phyloP scores from a whole-genome alignment of 2,113 vertebrate genomes.

The Urocolius indicus region DNA sequence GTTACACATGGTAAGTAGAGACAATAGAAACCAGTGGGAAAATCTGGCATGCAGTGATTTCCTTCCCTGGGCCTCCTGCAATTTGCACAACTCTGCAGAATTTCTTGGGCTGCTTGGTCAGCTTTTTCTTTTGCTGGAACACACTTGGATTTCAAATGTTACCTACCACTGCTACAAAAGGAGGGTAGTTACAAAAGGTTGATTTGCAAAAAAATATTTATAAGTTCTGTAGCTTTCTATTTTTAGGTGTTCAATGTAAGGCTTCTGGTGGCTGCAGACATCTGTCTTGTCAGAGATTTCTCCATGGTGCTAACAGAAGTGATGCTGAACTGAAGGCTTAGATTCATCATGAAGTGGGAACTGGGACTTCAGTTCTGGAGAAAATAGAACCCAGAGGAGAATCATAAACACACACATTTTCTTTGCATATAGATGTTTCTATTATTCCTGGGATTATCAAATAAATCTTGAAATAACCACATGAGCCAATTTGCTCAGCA shows the following conservation, averaged over 20 bases:
- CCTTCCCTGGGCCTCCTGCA: conserved; percentile 46
- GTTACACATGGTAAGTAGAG: not conserved
- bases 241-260: conserved; percentile 54
- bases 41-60: conserved; percentile 24
- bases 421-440: conserved; percentile 21
- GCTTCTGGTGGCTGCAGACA: conserved; percentile 60
- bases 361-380: conserved; percentile 21
- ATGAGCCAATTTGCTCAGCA: not conserved
- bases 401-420: conserved; percentile 21
- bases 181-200: conserved; percentile 49
- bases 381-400: conserved; percentile 52
- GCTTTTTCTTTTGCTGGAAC: conserved; percentile 52
- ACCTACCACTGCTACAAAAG: conserved; percentile 28
- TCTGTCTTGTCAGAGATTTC: conserved; percentile 64
- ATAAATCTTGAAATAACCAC: conserved; percentile 3
- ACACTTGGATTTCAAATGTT: conserved; percentile 42
- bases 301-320: conserved; percentile 47
- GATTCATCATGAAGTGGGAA: conserved; percentile 44
- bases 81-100: conserved; percentile 59
- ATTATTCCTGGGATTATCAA: not conserved
- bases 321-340: conserved; percentile 28
- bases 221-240: conserved; percentile 49
- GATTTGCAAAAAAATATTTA: conserved; percentile 55
- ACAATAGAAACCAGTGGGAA: conserved; percentile 59
- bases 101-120: conserved; percentile 50